Base-by-base conservation (phyloP, 2,797 vertebrate genomes). In the Tragelaphus oryx region DNA sequence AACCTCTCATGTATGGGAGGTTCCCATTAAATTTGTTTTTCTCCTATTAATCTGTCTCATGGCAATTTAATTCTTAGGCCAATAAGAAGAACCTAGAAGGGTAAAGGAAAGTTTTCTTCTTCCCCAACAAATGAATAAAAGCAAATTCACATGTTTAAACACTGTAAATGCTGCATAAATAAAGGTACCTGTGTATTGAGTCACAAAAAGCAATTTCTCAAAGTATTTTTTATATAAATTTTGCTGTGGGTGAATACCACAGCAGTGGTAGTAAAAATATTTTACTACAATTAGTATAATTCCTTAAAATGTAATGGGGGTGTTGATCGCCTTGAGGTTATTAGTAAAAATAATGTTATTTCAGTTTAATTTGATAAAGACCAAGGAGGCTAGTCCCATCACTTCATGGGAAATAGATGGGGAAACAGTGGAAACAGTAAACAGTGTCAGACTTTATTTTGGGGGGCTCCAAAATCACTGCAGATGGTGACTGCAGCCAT, bases 281-380 rank as follows among this genome's bases (percentile, higher is more conserved):
- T 96, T 96, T 97, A 89, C 92, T 97, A 60, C 78, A 98, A 97
- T 97, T 97, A 97, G 95, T 83, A 96, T 93, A 97, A 96, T 98
- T 89, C 93, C 95, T 86, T 68, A 97, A 95, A 94, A 97, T 94
- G 91, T 81, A 28, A 57, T 81, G 62, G 54, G 90, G 89, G 68
- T 80, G 8, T 82, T 95, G 90, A 48, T 33, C 90, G 78, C 90
- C 88, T 84, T 95, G 89, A 95, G 94, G 75, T 98, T 97, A 97
- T 96, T 97, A 98, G 97, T 96, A 78, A 91, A 93, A 97, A 97
- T 68, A 37, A 84, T 91, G 74, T 97, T 97, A 97, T 97, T 97
- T 97, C 93, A 95, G 87, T 93, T 83, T 85, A 97, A 97, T 97
- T 96, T 93, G 79, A 57, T 91, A 76, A 95, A 98, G 93, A 97